Evolutionary conservation across 2,797 vertebrate species (phyloP), one percentile per base, ranked within the genome.

Genomic region (Micropoecilia bifurca): DNA sequence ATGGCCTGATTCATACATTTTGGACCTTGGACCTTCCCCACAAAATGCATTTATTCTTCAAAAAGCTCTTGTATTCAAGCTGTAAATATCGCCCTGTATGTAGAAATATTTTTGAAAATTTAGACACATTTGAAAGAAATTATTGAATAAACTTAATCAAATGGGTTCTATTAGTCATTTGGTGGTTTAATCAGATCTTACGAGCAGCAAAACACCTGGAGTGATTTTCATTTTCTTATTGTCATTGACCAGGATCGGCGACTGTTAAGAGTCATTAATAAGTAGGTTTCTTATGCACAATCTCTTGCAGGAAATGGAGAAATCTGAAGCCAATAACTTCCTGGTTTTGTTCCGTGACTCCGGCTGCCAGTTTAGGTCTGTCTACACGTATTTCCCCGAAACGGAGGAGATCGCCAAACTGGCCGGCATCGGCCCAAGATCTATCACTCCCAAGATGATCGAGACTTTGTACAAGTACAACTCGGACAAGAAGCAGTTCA

Each of bases 401-500:
- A 97, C 96, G 0, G 97, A 98, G 91, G 98, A 99, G 94, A 99
- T 99, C 90, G 96, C 82, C 92, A 98, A 97, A 78, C 95, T 99
- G 91, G 95, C 96, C 0, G 98, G 98, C 87, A 97, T 99, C 77
- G 98, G 98, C 53, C 98, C 98, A 1, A 98, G 95, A 85, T 96
- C 94, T 89, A 97, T 99, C 94, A 97, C 96, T 0, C 95, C 96
- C 89, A 99, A 98, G 94, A 99, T 99, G 98, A 98, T 99, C 22
- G 98, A 99, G 82, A 96, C 96, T 72, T 96, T 99, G 48, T 99
- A 98, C 91, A 99, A 99, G 86, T 99, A 99, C 93, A 99, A 98
- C 93, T 99, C 98, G 1, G 98, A 99, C 93, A 95, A 96, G 91
- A 99, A 99, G 90, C 98, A 99, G 90, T 99, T 99, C 91, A 99